Evolutionary conservation across 2,113 vertebrate genomes (phyloP), one percentile per base, ranked within the genome.

Genomic region (Poicephalus gulielmi): DNA sequence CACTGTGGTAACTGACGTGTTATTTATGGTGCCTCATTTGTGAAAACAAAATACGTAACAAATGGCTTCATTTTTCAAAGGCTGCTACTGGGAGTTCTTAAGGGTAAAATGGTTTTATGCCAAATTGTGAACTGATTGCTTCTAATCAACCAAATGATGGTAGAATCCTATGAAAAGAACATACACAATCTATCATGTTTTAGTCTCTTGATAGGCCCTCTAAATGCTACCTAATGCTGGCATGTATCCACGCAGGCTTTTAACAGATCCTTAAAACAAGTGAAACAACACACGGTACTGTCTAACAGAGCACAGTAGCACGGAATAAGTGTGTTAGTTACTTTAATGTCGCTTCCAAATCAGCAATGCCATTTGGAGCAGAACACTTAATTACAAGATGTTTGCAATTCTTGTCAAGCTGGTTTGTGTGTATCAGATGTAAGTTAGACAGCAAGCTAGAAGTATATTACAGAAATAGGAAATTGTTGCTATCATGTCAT

Each of bases 101-200:
- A n/a, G 63, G 39, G 46, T 91, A 70, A 84, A 52, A 66, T 31
- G 80, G 80, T 78, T 92, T 82, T 86, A 52, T 88, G 86, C 92
- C 92, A 97, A 95, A 94, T 94, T 81, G 86, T 94, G 88, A 95
- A 92, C 69, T 89, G 86, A 96, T 97, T 94, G 80, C 70, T 91
- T 93, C 77, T 97, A 94, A 96, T 96, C 92, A 95, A 81, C 73
- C 92, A 89, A 86, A 89, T 94, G 88, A 95, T 96, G 47, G 86
- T 89, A 49, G 62, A 94, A 69, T 66, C 77, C 66, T 62, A 50
- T 84, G 86, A 79, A 91, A 92, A 84, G 44, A 82, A 44, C 73
- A 55, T 52, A 43, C 10, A 30, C 87, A 22, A 95, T 94, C 52
- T 63, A 89, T 95, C 96, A 92, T 66, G 44, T 63, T 73, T 89